Evolutionary conservation across 2,797 vertebrate species (phyloP), one percentile per base, ranked within the genome.

Genomic region (Podargus strigoides): DNA sequence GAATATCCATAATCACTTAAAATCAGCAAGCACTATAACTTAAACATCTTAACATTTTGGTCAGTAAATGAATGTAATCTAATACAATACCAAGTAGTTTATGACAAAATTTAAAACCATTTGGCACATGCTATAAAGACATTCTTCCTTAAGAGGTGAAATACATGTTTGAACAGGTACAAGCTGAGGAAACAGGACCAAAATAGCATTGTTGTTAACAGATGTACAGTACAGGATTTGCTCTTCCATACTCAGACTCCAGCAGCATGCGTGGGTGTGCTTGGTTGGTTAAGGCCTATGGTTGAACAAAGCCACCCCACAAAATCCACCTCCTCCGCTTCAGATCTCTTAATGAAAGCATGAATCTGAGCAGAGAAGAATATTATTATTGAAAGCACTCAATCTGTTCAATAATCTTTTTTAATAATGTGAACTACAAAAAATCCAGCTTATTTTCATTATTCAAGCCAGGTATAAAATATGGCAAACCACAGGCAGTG

Each of bases 291-390:
- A 87, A 99, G 98, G 96, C 99, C 99, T 24, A 99, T 99, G 93
- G 99, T 99, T 67, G 98, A 99, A 96, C 99, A 99, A 84, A 99
- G 97, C 99, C 99, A 99, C 79, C 99, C 99, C 0, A 99, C 99
- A 93, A 99, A 99, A 97, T 99, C 99, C 37, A 99, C 99, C 95
- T 99, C 98, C 92, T 99, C 99, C 3, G 98, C 98, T 60, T 99
- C 99, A 0, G 99, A 99, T 87, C 98, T 98, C 96, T 99, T 99
- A 97, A 99, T 99, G 87, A 99, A 99, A 37, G 97, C 47, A 49
- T 99, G 99, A 83, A 99, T 98, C 99, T 99, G 95, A 36, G 58
- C 14, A 56, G 56, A 62, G 73, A 87, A 93, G 12, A 50, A 36
- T 13, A 70, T 67, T 15, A 73, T 70, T 36, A 59, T 80, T 67